Base-by-base conservation (phyloP, 2,797 vertebrate species). In the Clarias fuscus region DNA sequence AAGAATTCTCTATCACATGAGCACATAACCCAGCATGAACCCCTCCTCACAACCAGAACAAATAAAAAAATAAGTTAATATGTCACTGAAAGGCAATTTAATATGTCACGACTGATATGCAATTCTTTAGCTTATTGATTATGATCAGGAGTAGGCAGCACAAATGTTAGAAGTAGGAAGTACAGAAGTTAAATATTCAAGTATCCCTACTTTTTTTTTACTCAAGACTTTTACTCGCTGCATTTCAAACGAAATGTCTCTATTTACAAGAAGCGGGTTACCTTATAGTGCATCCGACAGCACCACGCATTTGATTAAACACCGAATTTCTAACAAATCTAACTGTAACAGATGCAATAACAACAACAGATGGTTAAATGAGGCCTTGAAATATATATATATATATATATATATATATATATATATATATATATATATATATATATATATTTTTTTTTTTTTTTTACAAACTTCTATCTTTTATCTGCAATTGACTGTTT, bases 1-100 rank as follows among this genome's bases (percentile, higher is more conserved):
- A 62, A 80, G 22, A 58, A 84, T 43, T 67, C 76, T n/a, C 64
- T 67, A 78, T 27, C 82, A 71, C 24, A 79, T 30, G 65, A 84
- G 27, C 67, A 27, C 58, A 22, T 83, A 67, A 77, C 33, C 62
- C 79, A 73, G 70, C 24, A n/a, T 61, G 65, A 83, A 70, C 72
- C 18, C 67, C 62, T 48, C 30, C 62, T 78, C 56, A 33, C 70
- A 58, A n/a, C 18, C 37, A 18, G 33, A 83, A 48, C 30, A 48
- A 70, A 64, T 70, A 11, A 70, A 77, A 77, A 56, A 33, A 0
- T 2, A 53, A 24, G 72, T 61, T 59, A 37, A 77, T 61, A 22
- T 71, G 11, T n/a, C 65, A 48, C 7, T 79, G 13, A 72, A 82
- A 56, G 68, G 17, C 37, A 68, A 24, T 81, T 61, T 59, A 64